phyloP scores from a whole-genome alignment of 2,888 invertebrate species.

The Brachyptera risi region DNA sequence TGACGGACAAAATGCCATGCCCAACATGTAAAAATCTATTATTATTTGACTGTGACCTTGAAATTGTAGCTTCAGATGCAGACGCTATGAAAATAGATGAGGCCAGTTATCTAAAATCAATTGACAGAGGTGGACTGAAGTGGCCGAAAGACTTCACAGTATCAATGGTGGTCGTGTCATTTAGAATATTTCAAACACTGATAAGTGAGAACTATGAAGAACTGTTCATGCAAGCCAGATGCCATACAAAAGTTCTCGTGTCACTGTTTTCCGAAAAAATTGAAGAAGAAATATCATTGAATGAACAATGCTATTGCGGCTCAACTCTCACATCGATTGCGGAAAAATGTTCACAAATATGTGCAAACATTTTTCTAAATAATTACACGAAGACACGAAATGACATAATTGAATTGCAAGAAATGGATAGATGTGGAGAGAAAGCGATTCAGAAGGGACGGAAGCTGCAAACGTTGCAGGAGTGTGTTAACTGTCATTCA shows the following conservation, averaged over 20 bases:
- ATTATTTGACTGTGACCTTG: not conserved
- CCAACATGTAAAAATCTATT: not conserved
- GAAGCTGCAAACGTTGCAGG: no score
- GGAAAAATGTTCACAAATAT: not conserved
- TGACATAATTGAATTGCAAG: no score
- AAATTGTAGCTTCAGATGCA: no score
- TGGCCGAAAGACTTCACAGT: not conserved
- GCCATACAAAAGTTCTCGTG: not conserved
- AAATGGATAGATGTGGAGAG: no score
- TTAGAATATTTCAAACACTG: not conserved
- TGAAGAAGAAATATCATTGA: not conserved
- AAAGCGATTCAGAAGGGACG: no score
- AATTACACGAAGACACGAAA: not conserved
- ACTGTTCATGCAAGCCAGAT: not conserved
- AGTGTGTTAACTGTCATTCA: no score
- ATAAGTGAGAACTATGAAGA: not conserved
- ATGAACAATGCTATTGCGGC: not conserved
- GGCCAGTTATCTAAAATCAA: not conserved
- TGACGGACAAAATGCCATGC: not conserved
- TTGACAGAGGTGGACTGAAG: not conserved
- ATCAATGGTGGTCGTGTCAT: not conserved
- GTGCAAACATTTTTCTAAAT: not conserved
- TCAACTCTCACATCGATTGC: not conserved
- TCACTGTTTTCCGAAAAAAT: not conserved
- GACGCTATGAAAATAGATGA: not conserved